Percentiles rank a stretch among this genome's conserved stretches.
Evolutionary conservation across 2,797 vertebrate genomes (phyloP).

Genomic region (Pempheris klunzingeri): DNA sequence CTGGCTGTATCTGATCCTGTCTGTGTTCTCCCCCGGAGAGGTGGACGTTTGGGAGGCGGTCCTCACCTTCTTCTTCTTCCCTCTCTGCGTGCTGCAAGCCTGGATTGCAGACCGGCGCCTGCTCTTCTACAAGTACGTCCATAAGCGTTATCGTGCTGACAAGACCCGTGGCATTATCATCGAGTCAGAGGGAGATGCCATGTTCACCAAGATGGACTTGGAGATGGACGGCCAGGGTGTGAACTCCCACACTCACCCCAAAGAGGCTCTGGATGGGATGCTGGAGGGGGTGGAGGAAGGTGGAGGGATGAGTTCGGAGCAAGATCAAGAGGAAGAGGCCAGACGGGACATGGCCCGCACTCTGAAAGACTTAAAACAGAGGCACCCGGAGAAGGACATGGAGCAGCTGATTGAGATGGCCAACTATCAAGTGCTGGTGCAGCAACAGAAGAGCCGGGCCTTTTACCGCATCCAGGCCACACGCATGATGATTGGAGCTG

Average conservation of each 20-base stretch:
- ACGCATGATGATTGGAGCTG: conserved; percentile 92
- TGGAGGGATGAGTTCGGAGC: conserved; percentile 73
- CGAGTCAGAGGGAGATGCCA: conserved; percentile 87
- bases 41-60: conserved; percentile 91
- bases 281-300: conserved; percentile 86
- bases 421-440: conserved; percentile 90
- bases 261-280: conserved; percentile 87
- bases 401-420: conserved; percentile 92
- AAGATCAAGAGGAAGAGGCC: conserved; percentile 85
- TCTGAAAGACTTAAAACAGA: conserved; percentile 89
- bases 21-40: conserved; percentile 87
- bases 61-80: conserved; percentile 91
- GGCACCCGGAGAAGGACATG: conserved; percentile 91
- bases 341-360: conserved; percentile 90
- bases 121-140: conserved; percentile 90
- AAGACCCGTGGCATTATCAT: conserved; percentile 89
- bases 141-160: conserved; percentile 88
- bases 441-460: conserved; percentile 91
- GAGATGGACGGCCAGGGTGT: conserved; percentile 88
- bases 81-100: conserved; percentile 89
- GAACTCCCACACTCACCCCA: conserved; percentile 84
- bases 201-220: conserved; percentile 89
- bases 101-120: conserved; percentile 91
- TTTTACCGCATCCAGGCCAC: conserved; percentile 93
- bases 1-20: conserved; percentile 91